Percentiles rank a stretch among this genome's conserved stretches.
Evolutionary conservation across 2,113 vertebrate species (phyloP).

Genomic region (Microcebus jonahi): DNA sequence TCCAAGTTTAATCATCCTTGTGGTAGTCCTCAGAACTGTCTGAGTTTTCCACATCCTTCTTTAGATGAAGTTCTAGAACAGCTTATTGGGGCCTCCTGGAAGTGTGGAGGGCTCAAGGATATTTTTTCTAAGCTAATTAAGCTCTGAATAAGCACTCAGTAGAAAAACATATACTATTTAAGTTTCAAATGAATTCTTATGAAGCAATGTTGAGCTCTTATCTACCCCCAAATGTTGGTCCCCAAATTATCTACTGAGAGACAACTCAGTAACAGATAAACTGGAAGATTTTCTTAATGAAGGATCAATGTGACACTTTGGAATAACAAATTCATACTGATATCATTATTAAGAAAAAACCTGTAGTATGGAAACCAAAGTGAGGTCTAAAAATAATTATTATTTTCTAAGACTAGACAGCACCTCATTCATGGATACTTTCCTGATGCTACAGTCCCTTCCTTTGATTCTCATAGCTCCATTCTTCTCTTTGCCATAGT

Average conservation of each 20-base stretch:
- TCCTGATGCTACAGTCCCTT: neutral
- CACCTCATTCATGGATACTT: neutral
- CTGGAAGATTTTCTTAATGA: slow-evolving; percentile 59
- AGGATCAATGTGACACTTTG: slow-evolving; percentile 4
- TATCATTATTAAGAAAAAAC: neutral
- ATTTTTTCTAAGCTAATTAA: slow-evolving; percentile 44
- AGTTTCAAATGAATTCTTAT: neutral
- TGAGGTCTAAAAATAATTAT: neutral
- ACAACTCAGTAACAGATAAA: neutral
- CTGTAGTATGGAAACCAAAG: neutral
- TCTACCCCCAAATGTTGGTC: neutral
- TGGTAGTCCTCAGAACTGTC: neutral
- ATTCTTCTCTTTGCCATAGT: neutral
- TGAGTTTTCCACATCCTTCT: slow-evolving; percentile 23
- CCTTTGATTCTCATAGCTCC: neutral
- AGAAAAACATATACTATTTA: neutral
- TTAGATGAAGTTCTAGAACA: slow-evolving; percentile 3
- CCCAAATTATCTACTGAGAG: neutral
- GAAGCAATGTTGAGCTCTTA: neutral
- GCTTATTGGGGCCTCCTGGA: slow-evolving; percentile 31
- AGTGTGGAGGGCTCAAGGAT: slow-evolving; percentile 38
- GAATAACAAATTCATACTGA: slow-evolving; percentile 27
- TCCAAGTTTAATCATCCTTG: slow-evolving; percentile 26
- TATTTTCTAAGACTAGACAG: neutral
- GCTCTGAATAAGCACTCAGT: slow-evolving; percentile 9